A percentile compares a stretch with the other conserved stretches of the same genome.
Evolutionary conservation across 2,113 vertebrate genomes (phyloP).

Genomic region (Dryoscopus gambensis): DNA sequence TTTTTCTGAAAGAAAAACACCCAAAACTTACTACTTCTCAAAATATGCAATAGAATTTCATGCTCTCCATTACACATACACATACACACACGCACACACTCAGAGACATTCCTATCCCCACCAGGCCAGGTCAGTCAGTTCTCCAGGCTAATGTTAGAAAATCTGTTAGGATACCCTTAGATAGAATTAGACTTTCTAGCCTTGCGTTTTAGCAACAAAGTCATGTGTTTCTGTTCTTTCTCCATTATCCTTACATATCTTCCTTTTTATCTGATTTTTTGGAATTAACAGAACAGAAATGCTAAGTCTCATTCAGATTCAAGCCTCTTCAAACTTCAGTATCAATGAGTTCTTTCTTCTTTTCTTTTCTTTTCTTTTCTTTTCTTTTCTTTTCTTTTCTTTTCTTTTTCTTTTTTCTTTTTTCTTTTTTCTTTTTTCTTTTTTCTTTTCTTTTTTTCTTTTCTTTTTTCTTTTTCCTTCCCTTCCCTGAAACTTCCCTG

Average conservation of each 20-base stretch:
- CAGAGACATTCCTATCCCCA: neutral
- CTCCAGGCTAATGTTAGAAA: neutral
- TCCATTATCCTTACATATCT: neutral
- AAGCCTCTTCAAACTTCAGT: neutral
- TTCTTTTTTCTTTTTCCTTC: too few relatives aligned
- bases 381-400: accelerated
- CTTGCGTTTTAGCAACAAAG: neutral
- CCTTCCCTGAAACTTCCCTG: too few relatives aligned
- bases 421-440: accelerated
- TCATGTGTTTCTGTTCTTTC: neutral
- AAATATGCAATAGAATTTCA: neutral
- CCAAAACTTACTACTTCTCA: neutral
- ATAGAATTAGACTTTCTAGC: neutral
- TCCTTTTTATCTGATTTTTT: neutral
- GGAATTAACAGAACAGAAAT: neutral
- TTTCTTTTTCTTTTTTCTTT: too few relatives aligned
- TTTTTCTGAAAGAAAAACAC: neutral
- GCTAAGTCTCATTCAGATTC: neutral
- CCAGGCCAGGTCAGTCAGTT: neutral
- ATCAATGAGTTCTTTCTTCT: accelerated
- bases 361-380: accelerated
- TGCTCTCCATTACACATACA: neutral
- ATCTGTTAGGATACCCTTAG: neutral
- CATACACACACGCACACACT: too few relatives aligned
- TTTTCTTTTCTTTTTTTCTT: accelerated